Conservation (phyloP, 2,113 vertebrate species). For the Oplegnathus fasciatus region DNA sequence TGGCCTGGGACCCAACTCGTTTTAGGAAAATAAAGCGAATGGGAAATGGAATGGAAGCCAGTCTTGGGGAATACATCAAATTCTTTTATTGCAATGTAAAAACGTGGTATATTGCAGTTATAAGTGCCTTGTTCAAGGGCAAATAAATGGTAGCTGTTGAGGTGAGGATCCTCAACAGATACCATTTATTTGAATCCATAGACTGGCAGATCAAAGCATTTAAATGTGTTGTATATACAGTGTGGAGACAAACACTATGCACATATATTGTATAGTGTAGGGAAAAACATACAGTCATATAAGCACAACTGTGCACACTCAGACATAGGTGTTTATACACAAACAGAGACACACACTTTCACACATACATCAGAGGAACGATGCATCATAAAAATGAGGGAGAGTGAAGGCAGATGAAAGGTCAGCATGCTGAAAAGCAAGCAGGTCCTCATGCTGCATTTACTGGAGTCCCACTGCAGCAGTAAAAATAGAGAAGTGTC, state of each 20-base stretch:
- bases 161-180: no score
- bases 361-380: conserved; percentile 28
- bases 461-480: conserved; percentile 36
- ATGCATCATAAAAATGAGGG: conserved; percentile 48
- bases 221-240: not conserved
- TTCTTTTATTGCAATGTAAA: not conserved
- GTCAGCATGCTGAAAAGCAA: conserved; percentile 63
- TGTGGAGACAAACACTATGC: not conserved
- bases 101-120: not conserved
- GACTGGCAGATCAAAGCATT: not conserved
- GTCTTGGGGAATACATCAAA: not conserved
- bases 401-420: conserved; percentile 61
- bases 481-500: conserved; percentile 54
- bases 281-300: not conserved
- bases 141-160: not conserved
- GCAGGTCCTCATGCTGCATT: conserved; percentile 34
- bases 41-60: no score
- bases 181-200: not conserved
- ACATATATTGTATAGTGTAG: not conserved
- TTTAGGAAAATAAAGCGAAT: no score
- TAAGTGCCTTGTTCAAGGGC: not conserved
- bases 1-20: no score
- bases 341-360: conserved; percentile 19
- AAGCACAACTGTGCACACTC: not conserved
- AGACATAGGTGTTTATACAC: conserved; percentile 25